Conservation (phyloP, 2,797 vertebrate species). For the Lycodopsis pacificus region DNA sequence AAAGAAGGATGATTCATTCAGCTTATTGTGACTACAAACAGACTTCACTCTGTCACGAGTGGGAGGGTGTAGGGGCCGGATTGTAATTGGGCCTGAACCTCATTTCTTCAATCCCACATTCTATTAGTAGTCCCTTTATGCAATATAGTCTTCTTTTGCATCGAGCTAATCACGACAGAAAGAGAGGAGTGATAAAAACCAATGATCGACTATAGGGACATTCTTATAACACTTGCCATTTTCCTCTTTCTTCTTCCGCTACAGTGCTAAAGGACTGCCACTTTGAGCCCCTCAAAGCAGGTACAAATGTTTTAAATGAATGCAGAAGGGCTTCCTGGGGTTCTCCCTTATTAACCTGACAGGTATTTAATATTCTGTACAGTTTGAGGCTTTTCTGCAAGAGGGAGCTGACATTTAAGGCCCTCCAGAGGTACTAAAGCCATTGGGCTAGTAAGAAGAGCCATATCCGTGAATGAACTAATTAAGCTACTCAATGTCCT, state of each 20-base stretch:
- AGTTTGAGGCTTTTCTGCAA: slow-evolving; percentile 66
- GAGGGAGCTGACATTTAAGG: slow-evolving; percentile 75
- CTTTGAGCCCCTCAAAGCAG: slow-evolving; percentile 41
- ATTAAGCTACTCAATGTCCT: slow-evolving; percentile 83
- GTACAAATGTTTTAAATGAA: slow-evolving; percentile 65
- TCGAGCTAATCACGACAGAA: slow-evolving; percentile 12
- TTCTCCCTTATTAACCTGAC: slow-evolving; percentile 67
- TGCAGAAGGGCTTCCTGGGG: slow-evolving; percentile 40
- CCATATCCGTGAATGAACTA: slow-evolving; percentile 80
- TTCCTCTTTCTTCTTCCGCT: slow-evolving; percentile 2
- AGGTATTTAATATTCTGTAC: slow-evolving; percentile 73
- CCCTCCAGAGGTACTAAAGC: slow-evolving; percentile 76
- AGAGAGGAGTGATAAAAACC: slow-evolving; percentile 5
- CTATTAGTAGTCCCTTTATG: not conserved
- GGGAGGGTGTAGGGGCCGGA: not conserved
- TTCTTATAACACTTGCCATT: slow-evolving; percentile 12
- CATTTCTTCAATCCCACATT: not conserved
- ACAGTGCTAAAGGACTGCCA: slow-evolving; percentile 1
- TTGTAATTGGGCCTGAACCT: not conserved
- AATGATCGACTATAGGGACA: not conserved
- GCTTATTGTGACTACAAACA: not conserved
- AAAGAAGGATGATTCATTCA: not conserved
- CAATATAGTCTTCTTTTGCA: slow-evolving; percentile 36
- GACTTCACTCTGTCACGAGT: not conserved
- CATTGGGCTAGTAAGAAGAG: slow-evolving; percentile 70